These are phyloP conservation scores for Vesta saturnalis DNA, from an alignment of 2,888 invertebrate genomes.

Conservation along the genomic window DNA sequence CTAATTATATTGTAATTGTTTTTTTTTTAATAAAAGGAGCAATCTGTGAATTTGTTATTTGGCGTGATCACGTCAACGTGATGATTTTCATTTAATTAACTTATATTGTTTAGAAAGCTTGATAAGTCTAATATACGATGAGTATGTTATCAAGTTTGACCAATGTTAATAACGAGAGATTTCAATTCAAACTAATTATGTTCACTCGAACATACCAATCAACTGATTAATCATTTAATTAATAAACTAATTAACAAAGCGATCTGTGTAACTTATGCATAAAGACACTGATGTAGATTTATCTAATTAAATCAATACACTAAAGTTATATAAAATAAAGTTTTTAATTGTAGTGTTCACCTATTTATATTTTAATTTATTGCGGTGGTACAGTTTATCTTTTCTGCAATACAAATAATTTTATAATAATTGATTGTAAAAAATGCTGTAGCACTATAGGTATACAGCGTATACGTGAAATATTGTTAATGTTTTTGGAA, in stretches of 20 bases:
- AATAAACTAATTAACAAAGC: constrained; percentile 60
- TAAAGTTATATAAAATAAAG: constrained; percentile 3
- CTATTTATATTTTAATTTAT: too few species aligned
- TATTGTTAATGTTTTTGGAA: too few species aligned
- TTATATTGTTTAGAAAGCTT: background rate
- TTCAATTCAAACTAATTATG: constrained; percentile 72
- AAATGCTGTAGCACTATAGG: too few species aligned
- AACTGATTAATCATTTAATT: constrained; percentile 63
- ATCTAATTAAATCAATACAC: background rate
- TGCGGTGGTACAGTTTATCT: too few species aligned
- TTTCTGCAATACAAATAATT: too few species aligned
- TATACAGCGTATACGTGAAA: too few species aligned
- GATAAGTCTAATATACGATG: background rate
- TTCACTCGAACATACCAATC: constrained; percentile 60
- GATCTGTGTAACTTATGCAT: constrained; percentile 42
- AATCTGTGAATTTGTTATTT: too few species aligned
- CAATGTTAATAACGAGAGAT: constrained; percentile 73
- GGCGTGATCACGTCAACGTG: too few species aligned
- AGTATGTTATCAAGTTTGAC: constrained; percentile 64
- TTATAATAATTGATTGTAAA: too few species aligned
- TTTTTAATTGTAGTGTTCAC: background rate
- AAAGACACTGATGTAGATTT: constrained; percentile 5
- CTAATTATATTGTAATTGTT: too few species aligned
- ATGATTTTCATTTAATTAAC: background rate
- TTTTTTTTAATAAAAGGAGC: too few species aligned